Percentiles rank a stretch among this genome's conserved stretches.
These are phyloP conservation scores for Chinchilla lanigera DNA, from an alignment of 2,113 vertebrate genomes.

Conservation along the genomic window DNA sequence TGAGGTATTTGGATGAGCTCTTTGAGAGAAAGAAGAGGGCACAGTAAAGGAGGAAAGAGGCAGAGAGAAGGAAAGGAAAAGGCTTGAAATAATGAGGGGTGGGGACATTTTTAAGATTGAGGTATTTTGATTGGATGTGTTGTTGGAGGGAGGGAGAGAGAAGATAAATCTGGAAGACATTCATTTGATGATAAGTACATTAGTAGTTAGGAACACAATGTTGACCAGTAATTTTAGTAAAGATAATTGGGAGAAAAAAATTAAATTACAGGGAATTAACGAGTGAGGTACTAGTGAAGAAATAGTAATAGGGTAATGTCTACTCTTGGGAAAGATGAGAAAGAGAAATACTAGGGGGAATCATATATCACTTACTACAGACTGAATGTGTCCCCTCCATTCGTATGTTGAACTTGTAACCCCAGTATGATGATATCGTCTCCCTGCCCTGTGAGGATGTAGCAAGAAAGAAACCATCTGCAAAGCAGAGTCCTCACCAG, in stretches of 20 bases:
- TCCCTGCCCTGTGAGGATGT: background rate
- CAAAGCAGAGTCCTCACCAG: background rate
- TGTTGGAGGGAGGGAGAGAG: background rate
- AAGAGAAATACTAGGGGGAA: background rate
- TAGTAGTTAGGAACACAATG: background rate
- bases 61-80: background rate
- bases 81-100: background rate
- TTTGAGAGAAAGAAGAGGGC: background rate
- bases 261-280: background rate
- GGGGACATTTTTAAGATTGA: background rate
- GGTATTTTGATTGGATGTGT: background rate
- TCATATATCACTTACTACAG: background rate
- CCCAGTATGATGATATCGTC: background rate
- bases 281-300: background rate
- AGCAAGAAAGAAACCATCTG: background rate
- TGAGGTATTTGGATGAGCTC: background rate
- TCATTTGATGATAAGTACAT: background rate
- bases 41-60: too few species aligned
- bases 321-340: background rate
- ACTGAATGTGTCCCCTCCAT: background rate
- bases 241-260: background rate
- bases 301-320: background rate
- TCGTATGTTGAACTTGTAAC: background rate
- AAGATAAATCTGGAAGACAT: background rate
- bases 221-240: slow-evolving; percentile 12